Percentiles rank a stretch among this genome's conserved stretches.
phyloP scores from a whole-genome alignment of 2,797 vertebrate species.

The Hypotaenidia okinawae region DNA sequence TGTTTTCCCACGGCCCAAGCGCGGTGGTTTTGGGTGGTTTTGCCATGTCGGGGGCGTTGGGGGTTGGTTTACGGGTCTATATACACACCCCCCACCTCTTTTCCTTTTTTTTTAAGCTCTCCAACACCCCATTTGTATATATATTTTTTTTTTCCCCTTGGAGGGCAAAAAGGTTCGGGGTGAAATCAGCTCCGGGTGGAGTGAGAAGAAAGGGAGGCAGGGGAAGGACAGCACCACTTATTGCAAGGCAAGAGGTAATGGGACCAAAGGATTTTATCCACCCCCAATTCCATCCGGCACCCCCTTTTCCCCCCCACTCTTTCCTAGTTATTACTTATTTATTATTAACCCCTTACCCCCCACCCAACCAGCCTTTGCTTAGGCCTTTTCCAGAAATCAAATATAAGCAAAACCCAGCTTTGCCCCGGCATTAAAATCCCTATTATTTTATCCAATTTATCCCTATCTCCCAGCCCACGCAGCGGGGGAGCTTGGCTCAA shows the following conservation, averaged over 20 bases:
- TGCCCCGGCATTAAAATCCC: neutral
- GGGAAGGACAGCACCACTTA: no score
- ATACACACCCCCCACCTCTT: no score
- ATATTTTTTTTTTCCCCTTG: no score
- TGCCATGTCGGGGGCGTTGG: neutral
- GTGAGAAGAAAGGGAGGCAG: neutral
- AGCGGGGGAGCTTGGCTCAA: neutral
- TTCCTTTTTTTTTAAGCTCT: neutral
- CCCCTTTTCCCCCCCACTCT: neutral
- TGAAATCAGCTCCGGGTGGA: neutral
- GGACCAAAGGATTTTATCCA: neutral
- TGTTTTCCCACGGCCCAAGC: neutral
- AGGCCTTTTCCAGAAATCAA: neutral
- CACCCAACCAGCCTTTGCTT: accelerated
- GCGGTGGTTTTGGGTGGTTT: neutral
- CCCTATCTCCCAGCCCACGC: neutral
- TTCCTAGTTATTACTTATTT: neutral
- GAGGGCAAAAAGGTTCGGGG: no score
- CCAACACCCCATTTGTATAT: accelerated
- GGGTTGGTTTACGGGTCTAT: neutral
- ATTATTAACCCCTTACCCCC: neutral
- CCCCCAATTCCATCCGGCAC: no score
- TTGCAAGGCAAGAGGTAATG: neutral
- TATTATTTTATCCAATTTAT: neutral
- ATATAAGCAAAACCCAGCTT: neutral